Evolutionary conservation across 2,113 vertebrate genomes (phyloP).

Genomic region (Cyanoderma ruficeps): DNA sequence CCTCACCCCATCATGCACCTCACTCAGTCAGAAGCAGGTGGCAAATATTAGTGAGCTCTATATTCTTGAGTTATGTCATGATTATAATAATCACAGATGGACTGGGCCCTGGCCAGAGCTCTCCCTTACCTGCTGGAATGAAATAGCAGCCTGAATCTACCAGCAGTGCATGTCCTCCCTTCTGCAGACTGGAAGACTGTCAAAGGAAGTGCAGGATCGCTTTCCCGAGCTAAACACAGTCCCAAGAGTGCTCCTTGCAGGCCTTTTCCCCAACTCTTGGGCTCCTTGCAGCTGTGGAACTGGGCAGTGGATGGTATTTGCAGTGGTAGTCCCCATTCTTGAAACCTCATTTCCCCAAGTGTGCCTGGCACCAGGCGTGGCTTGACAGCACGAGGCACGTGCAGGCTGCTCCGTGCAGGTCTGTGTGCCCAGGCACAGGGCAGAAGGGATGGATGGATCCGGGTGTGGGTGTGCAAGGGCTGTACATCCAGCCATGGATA

Average conservation of each 20-base stretch:
- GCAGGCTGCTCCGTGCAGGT: background rate
- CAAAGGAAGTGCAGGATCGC: accelerated
- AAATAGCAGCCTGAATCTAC: background rate
- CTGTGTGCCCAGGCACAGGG: background rate
- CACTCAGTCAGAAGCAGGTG: background rate
- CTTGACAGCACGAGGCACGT: background rate
- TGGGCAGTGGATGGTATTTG: background rate
- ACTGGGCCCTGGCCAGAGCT: background rate
- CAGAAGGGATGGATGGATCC: background rate
- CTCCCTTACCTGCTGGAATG: background rate
- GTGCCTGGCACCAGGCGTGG: background rate
- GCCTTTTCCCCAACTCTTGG: background rate
- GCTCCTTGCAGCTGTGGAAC: background rate
- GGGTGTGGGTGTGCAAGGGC: accelerated
- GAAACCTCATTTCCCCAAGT: accelerated
- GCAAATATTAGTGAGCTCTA: background rate
- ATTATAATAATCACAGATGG: background rate
- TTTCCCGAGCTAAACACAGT: background rate
- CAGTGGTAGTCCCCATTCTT: background rate
- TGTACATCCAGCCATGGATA: background rate
- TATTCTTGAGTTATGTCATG: background rate
- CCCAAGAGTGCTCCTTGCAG: background rate
- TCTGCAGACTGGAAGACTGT: background rate
- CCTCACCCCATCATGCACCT: background rate
- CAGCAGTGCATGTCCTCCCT: accelerated